A percentile compares a stretch with the other conserved stretches of the same genome.
phyloP scores from a whole-genome alignment of 37 sponge, comb jelly and placozoan species.

The Geodia barretti region DNA sequence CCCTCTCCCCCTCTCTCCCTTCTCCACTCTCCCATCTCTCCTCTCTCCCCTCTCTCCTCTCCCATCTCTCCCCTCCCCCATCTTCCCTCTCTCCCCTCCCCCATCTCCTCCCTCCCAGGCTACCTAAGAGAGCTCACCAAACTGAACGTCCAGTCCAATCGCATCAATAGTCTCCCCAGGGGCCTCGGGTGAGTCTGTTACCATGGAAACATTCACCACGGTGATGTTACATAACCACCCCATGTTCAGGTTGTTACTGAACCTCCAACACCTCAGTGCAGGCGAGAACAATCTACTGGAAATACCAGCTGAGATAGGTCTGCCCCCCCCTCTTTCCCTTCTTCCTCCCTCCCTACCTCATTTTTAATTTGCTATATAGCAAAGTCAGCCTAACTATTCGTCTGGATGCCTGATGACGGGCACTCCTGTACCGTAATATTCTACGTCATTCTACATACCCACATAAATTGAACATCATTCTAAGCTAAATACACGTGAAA shows the following conservation, averaged over 20 bases:
- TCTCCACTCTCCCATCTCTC: neutral
- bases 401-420: too few species aligned
- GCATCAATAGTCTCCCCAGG: slow-evolving; percentile 80
- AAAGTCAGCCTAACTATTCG: too few species aligned
- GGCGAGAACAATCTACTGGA: slow-evolving; percentile 91
- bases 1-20: neutral
- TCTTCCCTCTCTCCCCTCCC: neutral
- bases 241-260: slow-evolving; percentile 57
- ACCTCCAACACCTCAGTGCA: slow-evolving; percentile 86
- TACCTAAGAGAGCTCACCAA: slow-evolving; percentile 81
- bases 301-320: slow-evolving; percentile 84
- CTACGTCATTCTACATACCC: too few species aligned
- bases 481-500: too few species aligned
- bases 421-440: too few species aligned
- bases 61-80: neutral
- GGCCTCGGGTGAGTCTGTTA: slow-evolving; percentile 80
- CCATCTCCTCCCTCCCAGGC: slow-evolving; percentile 34
- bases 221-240: too few species aligned
- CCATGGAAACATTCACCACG: too few species aligned
- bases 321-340: too few species aligned
- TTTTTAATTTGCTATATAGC: too few species aligned
- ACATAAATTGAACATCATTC: too few species aligned
- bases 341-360: too few species aligned
- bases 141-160: slow-evolving; percentile 86
- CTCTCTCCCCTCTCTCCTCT: neutral